Conservation (phyloP, 2,113 vertebrate genomes). For the Campylorhamphus procurvoides region DNA sequence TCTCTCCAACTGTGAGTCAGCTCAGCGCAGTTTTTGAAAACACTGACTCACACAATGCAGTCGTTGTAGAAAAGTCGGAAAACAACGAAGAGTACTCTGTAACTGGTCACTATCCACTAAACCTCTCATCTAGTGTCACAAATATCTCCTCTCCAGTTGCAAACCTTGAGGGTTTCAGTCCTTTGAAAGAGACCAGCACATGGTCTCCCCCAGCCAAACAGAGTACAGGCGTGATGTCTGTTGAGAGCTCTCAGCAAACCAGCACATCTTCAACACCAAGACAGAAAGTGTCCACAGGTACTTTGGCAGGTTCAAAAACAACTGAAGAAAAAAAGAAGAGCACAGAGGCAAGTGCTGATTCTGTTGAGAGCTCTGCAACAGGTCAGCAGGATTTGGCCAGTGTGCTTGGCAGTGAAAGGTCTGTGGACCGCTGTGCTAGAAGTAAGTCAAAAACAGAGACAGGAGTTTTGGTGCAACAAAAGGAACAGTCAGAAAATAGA, state of each 20-base stretch:
- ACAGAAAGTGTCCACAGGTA: slow-evolving; percentile 60
- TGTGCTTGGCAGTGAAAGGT: neutral
- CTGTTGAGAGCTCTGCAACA: neutral
- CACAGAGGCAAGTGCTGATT: slow-evolving; percentile 17
- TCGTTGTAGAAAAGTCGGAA: slow-evolving; percentile 69
- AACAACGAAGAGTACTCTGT: slow-evolving; percentile 78
- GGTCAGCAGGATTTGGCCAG: slow-evolving; percentile 27
- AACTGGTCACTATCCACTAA: slow-evolving; percentile 79
- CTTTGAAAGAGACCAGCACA: slow-evolving; percentile 70
- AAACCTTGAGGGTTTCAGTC: slow-evolving; percentile 77
- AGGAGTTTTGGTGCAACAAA: slow-evolving; percentile 38
- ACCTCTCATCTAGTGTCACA: slow-evolving; percentile 62
- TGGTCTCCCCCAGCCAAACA: slow-evolving; percentile 68
- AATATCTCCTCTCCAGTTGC: slow-evolving; percentile 53
- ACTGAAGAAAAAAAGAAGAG: slow-evolving; percentile 60
- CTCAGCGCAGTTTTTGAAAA: slow-evolving; percentile 96
- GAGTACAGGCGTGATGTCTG: neutral
- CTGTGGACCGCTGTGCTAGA: slow-evolving; percentile 18
- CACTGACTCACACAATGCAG: slow-evolving; percentile 76
- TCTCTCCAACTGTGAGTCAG: slow-evolving; percentile 95
- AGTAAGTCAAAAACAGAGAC: slow-evolving; percentile 48
- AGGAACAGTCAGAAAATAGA: slow-evolving; percentile 18
- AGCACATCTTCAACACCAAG: neutral
- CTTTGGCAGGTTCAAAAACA: neutral
- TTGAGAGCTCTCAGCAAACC: slow-evolving; percentile 36